Conservation (phyloP, 2,113 vertebrate species). For the Sula dactylatra region DNA sequence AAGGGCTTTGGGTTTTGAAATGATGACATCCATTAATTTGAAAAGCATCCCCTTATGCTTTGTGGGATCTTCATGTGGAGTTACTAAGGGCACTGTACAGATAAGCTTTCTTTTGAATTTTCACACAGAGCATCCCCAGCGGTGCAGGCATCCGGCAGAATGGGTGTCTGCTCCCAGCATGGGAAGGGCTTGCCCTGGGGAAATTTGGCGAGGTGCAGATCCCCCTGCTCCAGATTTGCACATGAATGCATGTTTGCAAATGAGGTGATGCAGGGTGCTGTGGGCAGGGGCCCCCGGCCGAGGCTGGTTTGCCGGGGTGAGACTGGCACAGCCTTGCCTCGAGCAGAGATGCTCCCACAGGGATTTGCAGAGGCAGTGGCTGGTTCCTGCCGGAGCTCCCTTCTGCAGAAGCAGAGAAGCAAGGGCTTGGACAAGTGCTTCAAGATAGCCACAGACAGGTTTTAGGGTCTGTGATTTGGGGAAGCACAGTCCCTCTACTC, state of each 20-base stretch:
- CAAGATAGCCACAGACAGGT: neutral
- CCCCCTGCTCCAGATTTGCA: neutral
- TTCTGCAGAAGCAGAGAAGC: neutral
- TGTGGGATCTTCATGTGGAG: neutral
- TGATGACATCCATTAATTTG: too few relatives aligned
- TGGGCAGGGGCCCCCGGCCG: neutral
- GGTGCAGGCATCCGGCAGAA: neutral
- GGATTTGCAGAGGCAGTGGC: fast-evolving
- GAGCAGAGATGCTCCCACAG: neutral
- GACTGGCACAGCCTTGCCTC: neutral
- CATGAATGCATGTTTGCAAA: fast-evolving
- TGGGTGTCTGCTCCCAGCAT: fast-evolving
- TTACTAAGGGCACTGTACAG: neutral
- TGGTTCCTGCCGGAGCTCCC: neutral
- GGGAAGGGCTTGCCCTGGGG: neutral
- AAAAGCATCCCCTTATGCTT: neutral
- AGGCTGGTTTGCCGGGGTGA: neutral
- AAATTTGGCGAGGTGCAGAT: fast-evolving
- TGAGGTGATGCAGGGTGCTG: neutral
- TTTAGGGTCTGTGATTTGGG: neutral
- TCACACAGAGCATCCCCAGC: fast-evolving
- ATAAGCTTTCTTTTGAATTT: neutral
- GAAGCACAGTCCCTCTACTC: neutral
- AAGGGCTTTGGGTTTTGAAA: neutral
- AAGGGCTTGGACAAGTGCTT: neutral